Conservation (phyloP, 2,797 vertebrate genomes). For the Phataginus tetradactyla region DNA sequence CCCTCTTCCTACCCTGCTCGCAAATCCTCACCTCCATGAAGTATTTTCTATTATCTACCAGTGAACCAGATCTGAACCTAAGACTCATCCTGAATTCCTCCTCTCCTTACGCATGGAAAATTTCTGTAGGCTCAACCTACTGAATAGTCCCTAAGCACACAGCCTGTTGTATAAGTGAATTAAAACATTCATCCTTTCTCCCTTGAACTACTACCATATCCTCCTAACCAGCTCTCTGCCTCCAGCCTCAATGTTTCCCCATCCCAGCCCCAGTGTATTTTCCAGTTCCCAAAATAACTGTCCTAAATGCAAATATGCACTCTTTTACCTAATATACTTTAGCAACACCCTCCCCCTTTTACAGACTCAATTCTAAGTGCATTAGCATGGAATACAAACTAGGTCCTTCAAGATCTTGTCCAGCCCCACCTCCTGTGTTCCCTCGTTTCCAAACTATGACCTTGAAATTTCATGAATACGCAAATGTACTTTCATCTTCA, state of each 20-base stretch:
- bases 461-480: not conserved
- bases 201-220: not conserved
- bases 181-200: not conserved
- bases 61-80: not conserved
- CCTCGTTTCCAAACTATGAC: slow-evolving; percentile 29
- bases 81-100: not conserved
- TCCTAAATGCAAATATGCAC: slow-evolving; percentile 67
- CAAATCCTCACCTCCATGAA: not conserved
- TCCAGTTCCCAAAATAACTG: slow-evolving; percentile 70
- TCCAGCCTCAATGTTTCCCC: slow-evolving; percentile 40
- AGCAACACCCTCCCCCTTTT: not conserved
- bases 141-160: not conserved
- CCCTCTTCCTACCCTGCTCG: not conserved
- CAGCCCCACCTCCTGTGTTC: not conserved
- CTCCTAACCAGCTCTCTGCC: slow-evolving; percentile 35
- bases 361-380: slow-evolving; percentile 50
- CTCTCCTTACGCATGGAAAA: not conserved
- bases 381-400: slow-evolving; percentile 30
- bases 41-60: not conserved
- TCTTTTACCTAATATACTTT: slow-evolving; percentile 56
- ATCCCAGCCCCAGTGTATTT: slow-evolving; percentile 2
- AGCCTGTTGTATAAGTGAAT: slow-evolving; percentile 23
- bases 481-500: not conserved
- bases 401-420: slow-evolving; percentile 46
- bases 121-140: not conserved